These are phyloP conservation scores for Conistra vaccinii DNA, from an alignment of 2,888 invertebrate genomes.

Conservation along the genomic window DNA sequence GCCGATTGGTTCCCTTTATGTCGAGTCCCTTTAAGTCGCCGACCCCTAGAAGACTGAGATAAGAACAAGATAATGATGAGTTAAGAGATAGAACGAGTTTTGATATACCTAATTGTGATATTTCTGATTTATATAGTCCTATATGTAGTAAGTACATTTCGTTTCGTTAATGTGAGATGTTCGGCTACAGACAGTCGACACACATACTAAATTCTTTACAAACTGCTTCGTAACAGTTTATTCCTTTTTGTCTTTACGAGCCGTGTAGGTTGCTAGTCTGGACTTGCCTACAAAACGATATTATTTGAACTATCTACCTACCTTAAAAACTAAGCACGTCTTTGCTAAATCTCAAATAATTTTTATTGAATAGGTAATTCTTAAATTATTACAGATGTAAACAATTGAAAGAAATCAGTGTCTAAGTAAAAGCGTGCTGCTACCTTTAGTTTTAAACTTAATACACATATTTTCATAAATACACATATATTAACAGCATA, in stretches of 20 bases:
- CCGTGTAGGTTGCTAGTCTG: neutral
- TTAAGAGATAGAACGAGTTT: neutral
- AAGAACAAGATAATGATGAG: neutral
- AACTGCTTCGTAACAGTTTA: conserved; percentile 5
- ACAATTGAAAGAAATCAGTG: neutral
- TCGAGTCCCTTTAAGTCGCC: no score
- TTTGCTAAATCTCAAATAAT: neutral
- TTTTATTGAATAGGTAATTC: neutral
- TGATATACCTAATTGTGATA: neutral
- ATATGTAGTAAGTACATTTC: neutral
- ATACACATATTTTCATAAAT: neutral
- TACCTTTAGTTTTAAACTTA: neutral
- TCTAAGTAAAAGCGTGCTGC: neutral
- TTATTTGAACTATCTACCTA: neutral
- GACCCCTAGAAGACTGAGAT: neutral
- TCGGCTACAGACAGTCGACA: neutral
- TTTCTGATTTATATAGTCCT: neutral
- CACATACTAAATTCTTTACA: neutral
- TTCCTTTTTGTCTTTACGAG: neutral
- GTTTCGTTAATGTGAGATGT: neutral
- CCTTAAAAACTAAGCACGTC: neutral
- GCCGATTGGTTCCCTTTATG: no score
- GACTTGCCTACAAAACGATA: neutral
- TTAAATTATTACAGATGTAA: neutral
- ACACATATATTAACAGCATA: neutral